Evolutionary conservation across 2,888 invertebrate species (phyloP).

Genomic region (Bellardia pandia): DNA sequence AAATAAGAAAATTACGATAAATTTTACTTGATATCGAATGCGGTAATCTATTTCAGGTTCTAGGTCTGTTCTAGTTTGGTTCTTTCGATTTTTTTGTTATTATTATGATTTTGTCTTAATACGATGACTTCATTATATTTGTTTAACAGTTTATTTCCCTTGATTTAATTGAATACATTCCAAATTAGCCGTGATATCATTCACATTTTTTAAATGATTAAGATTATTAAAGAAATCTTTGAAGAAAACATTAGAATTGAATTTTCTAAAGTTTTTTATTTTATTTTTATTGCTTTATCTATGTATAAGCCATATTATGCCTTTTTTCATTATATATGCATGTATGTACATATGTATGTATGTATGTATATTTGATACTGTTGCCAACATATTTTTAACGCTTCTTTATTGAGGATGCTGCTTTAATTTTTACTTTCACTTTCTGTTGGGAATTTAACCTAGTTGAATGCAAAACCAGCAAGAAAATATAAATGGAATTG

Average conservation of each 20-base stretch:
- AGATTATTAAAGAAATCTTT: slow-evolving; percentile 3
- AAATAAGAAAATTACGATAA: no score
- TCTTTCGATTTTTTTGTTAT: no score
- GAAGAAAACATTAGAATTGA: slow-evolving; percentile 27
- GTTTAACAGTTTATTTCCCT: no score
- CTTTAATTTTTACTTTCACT: slow-evolving; percentile 41
- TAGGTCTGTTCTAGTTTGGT: no score
- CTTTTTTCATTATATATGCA: neutral
- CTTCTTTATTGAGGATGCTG: slow-evolving; percentile 4
- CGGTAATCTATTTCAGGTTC: no score
- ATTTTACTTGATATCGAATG: no score
- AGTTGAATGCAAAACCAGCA: neutral
- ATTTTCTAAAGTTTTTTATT: slow-evolving; percentile 8
- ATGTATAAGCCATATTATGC: slow-evolving; percentile 52
- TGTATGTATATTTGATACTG: neutral
- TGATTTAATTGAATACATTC: neutral
- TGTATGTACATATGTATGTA: no score
- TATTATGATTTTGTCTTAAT: no score
- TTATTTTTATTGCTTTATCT: neutral
- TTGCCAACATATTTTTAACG: slow-evolving; percentile 45
- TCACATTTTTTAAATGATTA: slow-evolving; percentile 15
- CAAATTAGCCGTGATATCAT: neutral
- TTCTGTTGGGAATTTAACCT: slow-evolving; percentile 14
- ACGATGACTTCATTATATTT: no score
- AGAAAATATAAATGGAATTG: slow-evolving; percentile 1